Conservation (phyloP, 2,888 invertebrate genomes). For the Philereme vetulata region DNA sequence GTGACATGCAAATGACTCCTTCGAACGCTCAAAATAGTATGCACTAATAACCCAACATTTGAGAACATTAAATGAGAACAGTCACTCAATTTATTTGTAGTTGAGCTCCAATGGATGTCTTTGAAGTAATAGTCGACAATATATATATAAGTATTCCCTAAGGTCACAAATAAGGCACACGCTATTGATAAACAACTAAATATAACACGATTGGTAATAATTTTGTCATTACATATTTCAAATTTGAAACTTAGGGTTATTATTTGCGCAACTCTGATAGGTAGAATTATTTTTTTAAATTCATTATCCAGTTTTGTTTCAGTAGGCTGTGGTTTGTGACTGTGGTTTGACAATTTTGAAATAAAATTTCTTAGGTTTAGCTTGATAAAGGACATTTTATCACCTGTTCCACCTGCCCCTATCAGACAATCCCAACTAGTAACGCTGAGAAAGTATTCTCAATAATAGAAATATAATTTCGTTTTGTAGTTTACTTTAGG, state of each 20-base stretch:
- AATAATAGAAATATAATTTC: too few relatives aligned
- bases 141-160: background rate
- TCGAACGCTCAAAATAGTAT: background rate
- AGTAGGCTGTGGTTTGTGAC: too few relatives aligned
- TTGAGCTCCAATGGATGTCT: background rate
- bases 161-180: background rate
- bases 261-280: too few relatives aligned
- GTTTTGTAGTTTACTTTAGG: too few relatives aligned
- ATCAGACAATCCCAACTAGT: too few relatives aligned
- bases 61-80: background rate
- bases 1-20: slow-evolving; percentile 2
- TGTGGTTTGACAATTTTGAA: too few relatives aligned
- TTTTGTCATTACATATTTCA: background rate
- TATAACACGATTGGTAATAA: background rate
- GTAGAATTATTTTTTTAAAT: too few relatives aligned
- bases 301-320: too few relatives aligned
- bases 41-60: background rate
- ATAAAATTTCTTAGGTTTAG: too few relatives aligned
- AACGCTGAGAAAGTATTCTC: too few relatives aligned
- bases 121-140: background rate
- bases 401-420: too few relatives aligned
- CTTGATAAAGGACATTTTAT: too few relatives aligned
- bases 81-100: background rate
- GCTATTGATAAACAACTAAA: background rate
- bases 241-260: slow-evolving; percentile 1